phyloP scores from a whole-genome alignment of 1,140 invertebrate species.

The Hylaeus volcanicus region DNA sequence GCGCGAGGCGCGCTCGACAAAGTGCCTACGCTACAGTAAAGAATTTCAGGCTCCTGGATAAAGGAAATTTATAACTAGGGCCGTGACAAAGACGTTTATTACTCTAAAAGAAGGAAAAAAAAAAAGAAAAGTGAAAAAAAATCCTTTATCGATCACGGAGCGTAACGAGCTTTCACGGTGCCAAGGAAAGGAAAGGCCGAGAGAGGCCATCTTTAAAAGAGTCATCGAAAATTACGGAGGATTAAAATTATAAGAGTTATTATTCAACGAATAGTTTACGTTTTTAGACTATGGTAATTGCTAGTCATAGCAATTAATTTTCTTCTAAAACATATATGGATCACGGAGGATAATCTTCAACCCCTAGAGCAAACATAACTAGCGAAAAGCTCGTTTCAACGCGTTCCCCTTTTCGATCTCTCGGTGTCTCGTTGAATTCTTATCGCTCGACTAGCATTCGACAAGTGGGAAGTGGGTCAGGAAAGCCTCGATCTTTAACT shows the following conservation, averaged over 20 bases:
- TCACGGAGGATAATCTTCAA: too few relatives aligned
- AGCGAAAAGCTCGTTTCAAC: background rate
- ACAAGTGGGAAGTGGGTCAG: slow-evolving; percentile 43
- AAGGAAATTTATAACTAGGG: background rate
- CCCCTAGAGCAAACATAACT: background rate
- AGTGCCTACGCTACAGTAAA: background rate
- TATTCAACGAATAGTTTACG: too few relatives aligned
- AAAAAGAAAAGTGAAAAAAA: background rate
- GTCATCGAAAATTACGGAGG: too few relatives aligned
- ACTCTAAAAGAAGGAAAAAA: background rate
- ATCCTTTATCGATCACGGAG: background rate
- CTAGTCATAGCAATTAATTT: too few relatives aligned
- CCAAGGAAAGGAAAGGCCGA: too few relatives aligned
- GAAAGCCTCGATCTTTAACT: slow-evolving; percentile 40
- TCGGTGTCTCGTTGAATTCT: background rate
- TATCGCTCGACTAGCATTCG: slow-evolving; percentile 17
- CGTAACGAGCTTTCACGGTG: background rate
- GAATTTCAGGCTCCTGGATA: background rate
- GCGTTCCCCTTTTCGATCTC: slow-evolving; percentile 1
- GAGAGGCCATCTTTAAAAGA: background rate
- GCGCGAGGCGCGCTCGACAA: too few relatives aligned
- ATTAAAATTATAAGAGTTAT: too few relatives aligned
- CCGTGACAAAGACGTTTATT: background rate
- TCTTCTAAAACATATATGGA: too few relatives aligned
- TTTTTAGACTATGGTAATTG: too few relatives aligned